Base-by-base conservation (phyloP, 2,888 invertebrate species). In the Lacanobia oleracea region DNA sequence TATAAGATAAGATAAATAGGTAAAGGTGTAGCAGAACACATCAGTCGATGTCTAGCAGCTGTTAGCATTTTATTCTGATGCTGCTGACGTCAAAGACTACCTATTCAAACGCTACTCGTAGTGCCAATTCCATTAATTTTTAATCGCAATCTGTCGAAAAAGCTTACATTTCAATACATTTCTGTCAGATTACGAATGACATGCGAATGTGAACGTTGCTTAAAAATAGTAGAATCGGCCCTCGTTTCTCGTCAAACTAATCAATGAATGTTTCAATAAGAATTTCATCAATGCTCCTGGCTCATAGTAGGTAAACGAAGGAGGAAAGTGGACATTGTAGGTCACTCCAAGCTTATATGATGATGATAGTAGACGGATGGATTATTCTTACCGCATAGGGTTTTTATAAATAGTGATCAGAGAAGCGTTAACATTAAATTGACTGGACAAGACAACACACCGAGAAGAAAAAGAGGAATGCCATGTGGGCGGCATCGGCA, bases 11-110 rank as follows among this genome's bases (percentile, higher is more conserved):
- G 48, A 56, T 21, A 48, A 40, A 54, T 37, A n/a, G 40, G 14
- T 56, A 72, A 64, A 72, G 40, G 40, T 65, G 43, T 72, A 16
- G 33, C 10, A 56, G n/a, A 45, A 66, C 33, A 37, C n/a, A 51
- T 54, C 37, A 14, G 14, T 40, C 21, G 40, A 40, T 43, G 43
- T 56, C 63, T 21, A 56, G 72, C 73, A 57, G 33, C 33, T 43
- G 23, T 63, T 27, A 12, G 6, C 12, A 12, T 43, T 18, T 21
- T 72, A 43, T 65, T 27, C 1, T 57, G 43, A 12, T 33, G 10
- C 9, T 10, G 8, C 37, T 43, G 60, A 43, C 60, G 43, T 43
- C 59, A 21, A 14, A 21, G 18, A 6, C 21, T 48, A 43, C 21
- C 21, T 37, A 18, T 18, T 8, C 21, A 70, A 57, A 70, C 40